Base-by-base conservation (phyloP, 2,113 vertebrate genomes). In the Toxotes jaculatrix region DNA sequence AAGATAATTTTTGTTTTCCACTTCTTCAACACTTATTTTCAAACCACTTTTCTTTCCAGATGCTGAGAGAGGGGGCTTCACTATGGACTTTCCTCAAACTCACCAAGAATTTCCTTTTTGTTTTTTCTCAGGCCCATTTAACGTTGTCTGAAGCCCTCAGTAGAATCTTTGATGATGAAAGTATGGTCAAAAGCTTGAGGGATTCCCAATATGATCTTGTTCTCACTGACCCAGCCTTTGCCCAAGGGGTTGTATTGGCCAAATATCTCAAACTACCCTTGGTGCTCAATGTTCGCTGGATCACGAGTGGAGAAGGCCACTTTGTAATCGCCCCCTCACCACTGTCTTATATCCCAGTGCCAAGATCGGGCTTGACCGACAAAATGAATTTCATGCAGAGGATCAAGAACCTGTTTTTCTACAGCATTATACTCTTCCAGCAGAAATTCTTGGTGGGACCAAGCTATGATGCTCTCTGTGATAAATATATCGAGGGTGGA, bases 251-350 rank as follows among this genome's bases (percentile, higher is more conserved):
- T 4, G 0, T 95, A 19, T 19, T 95, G 1, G 94, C 94, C 21
- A 92, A 93, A 76, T 94, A 93, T 68, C 80, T 95, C 17, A 93
- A 95, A 36, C 88, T 95, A 16, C 95, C 95, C 1, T 0, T 93
- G 2, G 95, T 94, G 27, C 88, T 95, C 11, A 95, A 95, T 47
- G 94, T 91, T 16, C 94, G 95, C 47, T 95, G 95, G 95, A 90
- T 93, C 68, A 67, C 88, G 3, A 88, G 86, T 3, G 92, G 93
- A 9, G 94, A 95, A 2, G 94, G 93, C 1, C 94, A 95, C 34
- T 94, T 93, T 55, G 74, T 32, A 0, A 77, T 93, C 0, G 94
- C 94, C 12, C 95, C 95, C 7, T 94, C 94, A 0, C 95, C 95
- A 0, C 63, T 93, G 12, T 95, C 95, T 27, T 95, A 95, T 5